Conservation (phyloP, 1,140 invertebrate species). For the Xylocopa sonorina region DNA sequence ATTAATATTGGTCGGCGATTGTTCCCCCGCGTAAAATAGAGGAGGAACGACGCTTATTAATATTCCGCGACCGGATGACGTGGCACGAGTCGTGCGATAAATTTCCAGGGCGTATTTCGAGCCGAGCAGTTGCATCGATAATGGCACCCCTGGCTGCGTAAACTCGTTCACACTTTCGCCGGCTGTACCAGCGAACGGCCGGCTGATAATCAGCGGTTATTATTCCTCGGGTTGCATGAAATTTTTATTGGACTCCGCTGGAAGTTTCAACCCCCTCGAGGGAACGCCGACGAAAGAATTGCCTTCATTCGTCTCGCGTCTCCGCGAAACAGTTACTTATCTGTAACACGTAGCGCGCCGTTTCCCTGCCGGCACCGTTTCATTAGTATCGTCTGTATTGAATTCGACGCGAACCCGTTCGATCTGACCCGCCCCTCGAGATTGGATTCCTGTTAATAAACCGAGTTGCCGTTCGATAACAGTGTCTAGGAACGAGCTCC, state of each 20-base stretch:
- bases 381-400: not conserved
- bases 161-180: slow-evolving; percentile 23
- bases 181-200: not conserved
- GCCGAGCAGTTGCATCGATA: slow-evolving; percentile 22
- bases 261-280: not conserved
- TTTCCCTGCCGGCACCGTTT: no score
- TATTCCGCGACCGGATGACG: slow-evolving; percentile 4
- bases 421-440: not conserved
- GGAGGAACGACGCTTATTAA: not conserved
- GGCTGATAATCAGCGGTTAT: slow-evolving; percentile 17
- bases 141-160: not conserved
- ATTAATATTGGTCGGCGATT: not conserved
- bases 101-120: not conserved
- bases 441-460: not conserved
- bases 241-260: slow-evolving; percentile 12
- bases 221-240: slow-evolving; percentile 4
- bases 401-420: not conserved
- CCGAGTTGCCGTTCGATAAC: not conserved
- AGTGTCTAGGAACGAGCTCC: no score
- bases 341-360: no score
- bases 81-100: not conserved
- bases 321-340: not conserved
- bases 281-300: not conserved
- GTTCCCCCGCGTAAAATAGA: not conserved
- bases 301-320: not conserved